A percentile compares a stretch with the other conserved stretches of the same genome.
Conservation (phyloP, 2,113 vertebrate genomes). For the Struthio camelus region DNA sequence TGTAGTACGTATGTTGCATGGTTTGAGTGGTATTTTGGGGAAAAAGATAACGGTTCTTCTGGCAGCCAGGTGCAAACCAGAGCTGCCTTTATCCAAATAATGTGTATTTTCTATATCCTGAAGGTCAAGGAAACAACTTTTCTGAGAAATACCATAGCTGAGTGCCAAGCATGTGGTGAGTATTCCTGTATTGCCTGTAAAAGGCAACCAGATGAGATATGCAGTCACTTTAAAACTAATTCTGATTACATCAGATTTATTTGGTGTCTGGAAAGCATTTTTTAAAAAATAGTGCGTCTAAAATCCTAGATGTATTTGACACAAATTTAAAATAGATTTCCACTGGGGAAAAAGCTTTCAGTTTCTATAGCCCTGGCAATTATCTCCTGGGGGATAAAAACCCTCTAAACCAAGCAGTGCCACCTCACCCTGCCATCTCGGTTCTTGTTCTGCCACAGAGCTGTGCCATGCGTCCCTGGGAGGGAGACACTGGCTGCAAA, state of each 20-base stretch:
- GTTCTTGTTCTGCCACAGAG: not conserved
- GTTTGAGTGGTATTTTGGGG: not conserved
- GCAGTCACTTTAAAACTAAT: not conserved
- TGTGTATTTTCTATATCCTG: slow-evolving; percentile 32
- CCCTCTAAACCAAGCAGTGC: not conserved
- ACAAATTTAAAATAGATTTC: not conserved
- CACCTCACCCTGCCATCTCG: not conserved
- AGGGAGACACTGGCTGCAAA: not conserved
- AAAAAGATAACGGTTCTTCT: not conserved
- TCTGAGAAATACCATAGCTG: slow-evolving; percentile 90
- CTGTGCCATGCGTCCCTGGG: not conserved
- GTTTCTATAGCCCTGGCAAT: not conserved
- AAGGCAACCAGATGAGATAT: not conserved
- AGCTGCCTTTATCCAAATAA: not conserved
- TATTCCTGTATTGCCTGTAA: not conserved
- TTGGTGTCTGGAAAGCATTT: not conserved
- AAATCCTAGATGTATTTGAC: not conserved
- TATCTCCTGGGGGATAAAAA: not conserved
- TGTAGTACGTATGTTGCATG: not conserved
- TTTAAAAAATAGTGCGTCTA: not conserved
- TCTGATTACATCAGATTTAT: not conserved
- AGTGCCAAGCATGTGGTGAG: slow-evolving; percentile 95
- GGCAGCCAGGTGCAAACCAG: not conserved
- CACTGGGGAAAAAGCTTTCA: not conserved
- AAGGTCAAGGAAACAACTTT: slow-evolving; percentile 95